Evolutionary conservation across 2,113 vertebrate species (phyloP), one percentile per base, ranked within the genome.

Genomic region (Forbesichthys agassizii): DNA sequence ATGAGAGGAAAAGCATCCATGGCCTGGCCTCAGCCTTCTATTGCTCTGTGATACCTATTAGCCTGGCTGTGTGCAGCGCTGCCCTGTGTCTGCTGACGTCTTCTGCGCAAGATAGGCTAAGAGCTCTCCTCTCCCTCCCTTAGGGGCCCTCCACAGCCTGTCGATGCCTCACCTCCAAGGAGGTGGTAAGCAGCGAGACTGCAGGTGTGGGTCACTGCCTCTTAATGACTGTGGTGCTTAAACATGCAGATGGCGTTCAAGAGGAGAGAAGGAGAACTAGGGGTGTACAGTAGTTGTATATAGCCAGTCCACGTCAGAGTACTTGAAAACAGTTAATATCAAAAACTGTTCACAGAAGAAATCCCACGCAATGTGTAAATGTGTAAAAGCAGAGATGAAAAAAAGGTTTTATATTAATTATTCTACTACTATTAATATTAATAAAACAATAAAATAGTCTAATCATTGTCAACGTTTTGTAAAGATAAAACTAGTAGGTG

Each of bases 141-240:
- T 72, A 81, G 82, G 78, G 81, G 84, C 77, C 79, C 74, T 82
- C 83, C 75, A 47, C 81, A 78, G 78, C 76, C 79, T 81, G 81
- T 79, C 54, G 71, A 69, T 78, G 78, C 84, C 83, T 62, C 67
- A 75, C 78, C 79, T 71, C 72, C 78, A 56, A 80, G 81, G 84
- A 81, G 74, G 68, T 56, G 52, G 69, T 68, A 76, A 80, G 81
- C 70, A 16, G 76, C 64, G 82, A 84, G 79, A 74, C 69, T 78
- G 80, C 64, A 62, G 71, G 84, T 65, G 76, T 80, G 84, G 82
- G 87, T 84, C 80, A 83, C 66, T 85, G 86, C 80, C 66, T 84
- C 84, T 88, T 88, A 89, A 90, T 84, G 85, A 88, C 87, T 88
- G 75, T 70, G 64, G 80, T 78, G 73, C 81, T 84, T 86, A 88